These are phyloP conservation scores for Galerucella nymphaeae DNA, from an alignment of 2,888 invertebrate species.

Conservation along the genomic window DNA sequence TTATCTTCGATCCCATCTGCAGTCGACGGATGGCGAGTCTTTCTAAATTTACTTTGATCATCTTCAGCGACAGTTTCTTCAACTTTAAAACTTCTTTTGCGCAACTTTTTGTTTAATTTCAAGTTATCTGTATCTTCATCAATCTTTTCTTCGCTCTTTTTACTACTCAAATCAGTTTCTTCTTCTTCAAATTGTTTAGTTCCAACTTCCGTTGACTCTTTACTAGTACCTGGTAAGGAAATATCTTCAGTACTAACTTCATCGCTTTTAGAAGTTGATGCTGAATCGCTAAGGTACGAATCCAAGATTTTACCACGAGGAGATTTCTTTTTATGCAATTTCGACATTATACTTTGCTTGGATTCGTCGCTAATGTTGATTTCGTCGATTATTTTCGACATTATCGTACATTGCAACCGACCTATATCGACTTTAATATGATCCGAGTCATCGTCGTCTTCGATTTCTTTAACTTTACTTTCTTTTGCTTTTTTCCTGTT, in stretches of 20 bases:
- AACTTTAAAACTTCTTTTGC: not conserved
- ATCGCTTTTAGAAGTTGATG: not conserved
- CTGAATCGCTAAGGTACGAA: conserved; percentile 14
- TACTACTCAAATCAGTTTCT: not conserved
- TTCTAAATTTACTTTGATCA: not conserved
- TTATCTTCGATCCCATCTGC: not conserved
- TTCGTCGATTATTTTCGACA: conserved; percentile 56
- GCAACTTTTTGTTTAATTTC: not conserved
- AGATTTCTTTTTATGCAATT: conserved; percentile 30
- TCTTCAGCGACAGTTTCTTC: not conserved
- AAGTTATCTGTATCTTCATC: conserved; percentile 18
- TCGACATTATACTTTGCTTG: conserved; percentile 37
- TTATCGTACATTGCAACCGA: conserved; percentile 57
- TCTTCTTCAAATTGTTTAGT: not conserved
- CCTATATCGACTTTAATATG: conserved; percentile 33
- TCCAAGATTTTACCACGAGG: conserved; percentile 31
- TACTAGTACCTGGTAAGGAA: not conserved
- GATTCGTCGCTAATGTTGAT: conserved; percentile 42
- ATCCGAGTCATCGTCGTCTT: conserved; percentile 12
- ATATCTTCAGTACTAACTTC: not conserved
- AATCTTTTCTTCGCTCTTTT: not conserved
- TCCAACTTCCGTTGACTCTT: not conserved
- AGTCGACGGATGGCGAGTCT: not conserved
- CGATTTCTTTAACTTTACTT: not conserved
- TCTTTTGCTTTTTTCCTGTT: conserved; percentile 12